These are phyloP conservation scores for Colinus virginianus DNA, from an alignment of 2,113 vertebrate species.

Conservation along the genomic window DNA sequence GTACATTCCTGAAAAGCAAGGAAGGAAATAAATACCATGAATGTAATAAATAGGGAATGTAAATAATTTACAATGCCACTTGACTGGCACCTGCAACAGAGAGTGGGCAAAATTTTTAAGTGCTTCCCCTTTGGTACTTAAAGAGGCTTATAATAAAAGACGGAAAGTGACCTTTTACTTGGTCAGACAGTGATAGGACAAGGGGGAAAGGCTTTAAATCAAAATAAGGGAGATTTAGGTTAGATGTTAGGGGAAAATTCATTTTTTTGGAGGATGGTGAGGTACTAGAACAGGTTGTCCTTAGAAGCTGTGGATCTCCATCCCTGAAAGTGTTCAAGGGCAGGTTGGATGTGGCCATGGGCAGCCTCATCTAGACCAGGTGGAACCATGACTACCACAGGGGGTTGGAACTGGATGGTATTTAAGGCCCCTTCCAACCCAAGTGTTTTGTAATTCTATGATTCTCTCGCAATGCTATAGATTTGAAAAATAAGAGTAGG, in stretches of 20 bases:
- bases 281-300: neutral
- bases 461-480: neutral
- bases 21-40: neutral
- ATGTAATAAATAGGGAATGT: neutral
- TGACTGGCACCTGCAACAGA: neutral
- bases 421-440: neutral
- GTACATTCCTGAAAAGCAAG: neutral
- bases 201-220: no score
- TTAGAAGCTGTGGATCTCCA: neutral
- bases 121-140: neutral
- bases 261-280: neutral
- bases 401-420: neutral
- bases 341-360: neutral
- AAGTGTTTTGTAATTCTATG: neutral
- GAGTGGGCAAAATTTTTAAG: neutral
- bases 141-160: neutral
- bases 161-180: neutral
- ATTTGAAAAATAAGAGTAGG: neutral
- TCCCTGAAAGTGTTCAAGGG: neutral
- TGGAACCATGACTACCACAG: neutral
- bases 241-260: neutral
- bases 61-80: neutral
- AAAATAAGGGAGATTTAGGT: neutral
- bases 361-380: neutral
- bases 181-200: neutral